A percentile compares a stretch with the other conserved stretches of the same genome.
These are phyloP conservation scores for Phycodurus eques DNA, from an alignment of 2,113 vertebrate species.

Conservation along the genomic window DNA sequence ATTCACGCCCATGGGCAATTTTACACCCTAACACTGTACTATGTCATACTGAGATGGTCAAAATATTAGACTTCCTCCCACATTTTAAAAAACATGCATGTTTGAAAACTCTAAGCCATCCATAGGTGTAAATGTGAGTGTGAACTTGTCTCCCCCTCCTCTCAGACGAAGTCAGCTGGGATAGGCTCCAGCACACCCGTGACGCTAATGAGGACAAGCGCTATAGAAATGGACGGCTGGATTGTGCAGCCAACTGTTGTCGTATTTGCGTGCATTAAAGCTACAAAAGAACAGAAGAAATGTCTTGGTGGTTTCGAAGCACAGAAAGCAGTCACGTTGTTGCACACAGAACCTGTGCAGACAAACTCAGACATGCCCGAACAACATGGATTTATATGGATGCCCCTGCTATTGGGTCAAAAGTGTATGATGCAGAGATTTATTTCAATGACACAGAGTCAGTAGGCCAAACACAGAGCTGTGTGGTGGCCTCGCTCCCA, in stretches of 20 bases:
- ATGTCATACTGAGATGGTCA: too few relatives aligned
- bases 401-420: constrained; percentile 61
- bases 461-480: constrained; percentile 37
- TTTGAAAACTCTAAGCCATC: too few relatives aligned
- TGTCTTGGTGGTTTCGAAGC: background rate
- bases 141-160: background rate
- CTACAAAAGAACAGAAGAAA: background rate
- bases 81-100: too few relatives aligned
- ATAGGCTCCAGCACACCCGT: background rate
- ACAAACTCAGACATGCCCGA: constrained; percentile 1
- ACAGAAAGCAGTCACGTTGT: background rate
- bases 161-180: background rate
- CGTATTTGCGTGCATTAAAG: background rate
- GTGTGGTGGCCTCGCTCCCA: constrained; percentile 34
- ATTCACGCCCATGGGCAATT: too few relatives aligned
- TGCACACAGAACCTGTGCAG: constrained; percentile 6
- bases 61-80: too few relatives aligned
- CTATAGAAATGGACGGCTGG: background rate
- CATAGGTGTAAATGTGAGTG: background rate
- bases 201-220: background rate
- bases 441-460: constrained; percentile 54
- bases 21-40: too few relatives aligned
- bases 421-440: constrained; percentile 64
- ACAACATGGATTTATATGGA: constrained; percentile 37
- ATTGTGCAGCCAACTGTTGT: background rate